Base-by-base conservation (phyloP, 1,140 invertebrate genomes). In the Listronotus bonariensis region DNA sequence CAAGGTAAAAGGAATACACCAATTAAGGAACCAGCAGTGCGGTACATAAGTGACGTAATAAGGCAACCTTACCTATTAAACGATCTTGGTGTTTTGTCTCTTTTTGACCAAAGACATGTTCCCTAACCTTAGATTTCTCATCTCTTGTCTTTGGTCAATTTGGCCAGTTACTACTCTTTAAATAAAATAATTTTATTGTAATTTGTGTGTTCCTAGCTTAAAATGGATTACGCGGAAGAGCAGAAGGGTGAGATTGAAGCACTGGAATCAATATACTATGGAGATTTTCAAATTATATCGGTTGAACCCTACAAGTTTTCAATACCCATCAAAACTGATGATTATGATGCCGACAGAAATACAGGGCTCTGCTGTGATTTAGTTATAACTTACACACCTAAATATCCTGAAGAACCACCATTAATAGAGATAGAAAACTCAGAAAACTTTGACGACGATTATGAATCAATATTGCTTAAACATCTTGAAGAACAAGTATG, bases 211-310 rank as follows among this genome's bases (percentile, higher is more conserved):
- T 26, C 20, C 42, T 45, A 45, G 8, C 42, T 45, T 14, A 56
- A 46, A 26, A 96, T 95, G 88, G 92, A 96, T 83, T 93, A 95
- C 73, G 82, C 86, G 77, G 94, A 96, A 77, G 94, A 97, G 76
- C 95, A 97, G 77, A 81, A 77, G 18, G 92, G 91, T 80, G 95
- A 97, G 84, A 86, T 97, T 31, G 93, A 96, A 82, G 94, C 94
- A 0, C 82, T 97, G 57, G 91, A 95, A 73, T 95, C 94, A 3
- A 97, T 97, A 75, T 97, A 97, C 80, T 92, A 89, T 72, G 91
- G 89, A 38, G 95, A 97, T 83, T 87, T 96, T 80, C 85, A 89
- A 84, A 84, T 93, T 74, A 73, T 92, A 69, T 82, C 85, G 70
- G 84, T 77, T 55, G 83, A 88, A 55, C 91, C 92, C 40, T 82